phyloP scores from a whole-genome alignment of 2,888 invertebrate genomes.

The Noctua pronuba region DNA sequence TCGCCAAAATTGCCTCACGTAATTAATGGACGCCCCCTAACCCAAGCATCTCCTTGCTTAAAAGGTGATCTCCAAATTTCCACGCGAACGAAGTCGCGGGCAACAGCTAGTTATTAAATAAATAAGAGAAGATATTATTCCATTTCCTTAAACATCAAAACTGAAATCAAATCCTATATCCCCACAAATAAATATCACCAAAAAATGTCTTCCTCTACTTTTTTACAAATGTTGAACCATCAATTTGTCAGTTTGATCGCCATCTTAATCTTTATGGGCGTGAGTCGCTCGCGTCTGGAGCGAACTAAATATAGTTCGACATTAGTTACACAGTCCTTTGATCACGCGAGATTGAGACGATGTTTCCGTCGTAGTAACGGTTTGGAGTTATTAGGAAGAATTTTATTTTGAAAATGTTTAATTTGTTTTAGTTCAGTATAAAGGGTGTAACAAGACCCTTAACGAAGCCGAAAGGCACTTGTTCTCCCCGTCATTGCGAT shows the following conservation, averaged over 20 bases:
- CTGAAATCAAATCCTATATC: not conserved
- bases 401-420: slow-evolving; percentile 10
- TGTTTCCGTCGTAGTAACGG: slow-evolving; percentile 24
- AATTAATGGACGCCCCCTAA: no score
- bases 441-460: no score
- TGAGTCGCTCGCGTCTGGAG: slow-evolving; percentile 42
- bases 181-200: slow-evolving; percentile 14
- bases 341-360: slow-evolving; percentile 28
- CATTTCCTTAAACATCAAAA: not conserved
- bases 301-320: slow-evolving; percentile 54
- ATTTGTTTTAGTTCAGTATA: slow-evolving; percentile 24
- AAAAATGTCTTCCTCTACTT: slow-evolving; percentile 15
- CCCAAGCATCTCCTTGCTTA: no score
- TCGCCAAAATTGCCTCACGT: no score
- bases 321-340: slow-evolving; percentile 51
- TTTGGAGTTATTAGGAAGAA: slow-evolving; percentile 7
- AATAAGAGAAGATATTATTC: not conserved
- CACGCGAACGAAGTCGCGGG: no score
- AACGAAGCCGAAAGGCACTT: no score
- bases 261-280: slow-evolving; percentile 32
- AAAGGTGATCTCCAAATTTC: no score
- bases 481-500: no score
- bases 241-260: slow-evolving; percentile 38
- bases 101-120: no score
- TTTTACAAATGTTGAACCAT: slow-evolving; percentile 19